These are phyloP conservation scores for Hirtodrosophila histrioides DNA, from an alignment of 2,888 invertebrate species.

Conservation along the genomic window DNA sequence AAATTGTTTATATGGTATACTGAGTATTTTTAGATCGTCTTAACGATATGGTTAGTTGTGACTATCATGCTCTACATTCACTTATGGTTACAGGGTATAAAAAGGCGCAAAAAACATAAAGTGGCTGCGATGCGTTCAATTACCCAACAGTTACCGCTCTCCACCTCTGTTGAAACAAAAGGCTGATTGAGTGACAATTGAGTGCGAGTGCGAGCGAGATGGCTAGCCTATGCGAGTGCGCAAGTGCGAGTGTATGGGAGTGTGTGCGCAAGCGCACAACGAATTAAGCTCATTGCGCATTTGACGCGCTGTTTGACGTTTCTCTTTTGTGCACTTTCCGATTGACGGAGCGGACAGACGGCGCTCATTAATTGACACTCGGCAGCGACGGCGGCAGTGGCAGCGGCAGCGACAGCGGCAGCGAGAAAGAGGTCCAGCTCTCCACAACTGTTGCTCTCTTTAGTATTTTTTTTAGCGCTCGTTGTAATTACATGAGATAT, in stretches of 20 bases:
- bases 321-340: slow-evolving; percentile 61
- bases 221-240: slow-evolving; percentile 8
- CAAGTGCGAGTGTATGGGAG: background rate
- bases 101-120: slow-evolving; percentile 37
- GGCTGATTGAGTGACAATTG: slow-evolving; percentile 60
- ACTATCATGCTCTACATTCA: too few relatives aligned
- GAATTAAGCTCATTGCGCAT: slow-evolving; percentile 81
- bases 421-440: too few relatives aligned
- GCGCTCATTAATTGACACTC: slow-evolving; percentile 75
- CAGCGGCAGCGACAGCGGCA: too few relatives aligned
- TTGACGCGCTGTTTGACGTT: slow-evolving; percentile 81
- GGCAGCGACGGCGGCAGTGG: background rate
- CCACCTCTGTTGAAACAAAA: slow-evolving; percentile 62
- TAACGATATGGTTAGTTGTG: too few relatives aligned
- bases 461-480: slow-evolving; percentile 1
- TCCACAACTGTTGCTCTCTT: background rate
- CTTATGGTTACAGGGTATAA: slow-evolving; percentile 25
- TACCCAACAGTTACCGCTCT: slow-evolving; percentile 43
- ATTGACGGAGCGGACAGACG: slow-evolving; percentile 21
- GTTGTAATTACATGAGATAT: slow-evolving; percentile 68
- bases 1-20: too few relatives aligned
- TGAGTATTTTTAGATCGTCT: too few relatives aligned
- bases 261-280: slow-evolving; percentile 57
- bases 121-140: slow-evolving; percentile 67
- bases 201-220: slow-evolving; percentile 39